A percentile compares a stretch with the other conserved stretches of the same genome.
Conservation (phyloP, 2,797 vertebrate species). For the Threskiornis aethiopicus region DNA sequence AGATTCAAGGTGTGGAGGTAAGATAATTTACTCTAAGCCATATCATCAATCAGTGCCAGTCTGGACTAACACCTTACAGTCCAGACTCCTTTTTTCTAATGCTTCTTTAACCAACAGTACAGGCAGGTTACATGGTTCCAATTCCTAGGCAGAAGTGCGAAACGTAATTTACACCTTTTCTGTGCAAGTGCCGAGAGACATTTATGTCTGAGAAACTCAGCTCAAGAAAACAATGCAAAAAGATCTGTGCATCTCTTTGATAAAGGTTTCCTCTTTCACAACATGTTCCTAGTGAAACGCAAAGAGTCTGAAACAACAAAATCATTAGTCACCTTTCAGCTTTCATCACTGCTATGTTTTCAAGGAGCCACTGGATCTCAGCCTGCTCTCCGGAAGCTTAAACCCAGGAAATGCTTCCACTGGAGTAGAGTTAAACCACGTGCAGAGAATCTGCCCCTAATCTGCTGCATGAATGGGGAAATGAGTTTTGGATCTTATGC, state of each 20-base stretch:
- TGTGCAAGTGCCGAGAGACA: background rate
- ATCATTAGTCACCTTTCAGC: background rate
- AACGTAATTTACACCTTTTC: constrained; percentile 54
- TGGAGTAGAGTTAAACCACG: background rate
- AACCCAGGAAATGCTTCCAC: background rate
- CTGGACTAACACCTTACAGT: constrained; percentile 1
- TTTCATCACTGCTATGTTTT: background rate
- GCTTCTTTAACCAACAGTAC: constrained; percentile 7
- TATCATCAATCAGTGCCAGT: background rate
- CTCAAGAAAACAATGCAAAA: background rate
- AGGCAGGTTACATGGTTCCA: background rate
- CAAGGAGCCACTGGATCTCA: background rate
- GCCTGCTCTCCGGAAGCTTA: background rate
- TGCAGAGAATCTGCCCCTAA: background rate
- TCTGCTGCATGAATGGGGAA: background rate
- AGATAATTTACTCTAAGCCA: background rate
- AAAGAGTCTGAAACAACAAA: background rate
- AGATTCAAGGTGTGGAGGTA: constrained; percentile 11
- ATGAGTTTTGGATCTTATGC: background rate
- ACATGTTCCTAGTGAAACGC: background rate
- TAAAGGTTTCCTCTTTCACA: background rate
- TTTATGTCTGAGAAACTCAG: constrained; percentile 8
- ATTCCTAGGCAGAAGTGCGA: constrained; percentile 20
- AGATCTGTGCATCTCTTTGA: background rate
- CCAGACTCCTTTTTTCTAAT: background rate